phyloP scores from a whole-genome alignment of 2,888 invertebrate species.

The Epirrhoe alternata region DNA sequence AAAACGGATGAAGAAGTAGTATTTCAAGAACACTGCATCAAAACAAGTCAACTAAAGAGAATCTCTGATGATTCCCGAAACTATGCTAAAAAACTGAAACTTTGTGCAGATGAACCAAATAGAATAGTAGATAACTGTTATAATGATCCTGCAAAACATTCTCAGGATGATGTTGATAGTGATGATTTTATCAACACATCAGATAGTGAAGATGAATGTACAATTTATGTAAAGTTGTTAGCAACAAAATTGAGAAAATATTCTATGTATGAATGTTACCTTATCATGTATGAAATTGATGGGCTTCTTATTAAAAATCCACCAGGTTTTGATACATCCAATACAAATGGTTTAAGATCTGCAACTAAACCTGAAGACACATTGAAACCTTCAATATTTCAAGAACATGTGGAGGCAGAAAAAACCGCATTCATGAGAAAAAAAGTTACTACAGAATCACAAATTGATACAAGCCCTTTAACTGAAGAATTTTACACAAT shows the following conservation, averaged over 20 bases:
- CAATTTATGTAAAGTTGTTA: conserved; percentile 22
- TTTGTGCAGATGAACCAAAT: not conserved
- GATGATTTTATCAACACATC: conserved; percentile 12
- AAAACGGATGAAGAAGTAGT: not conserved
- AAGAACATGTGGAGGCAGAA: not conserved
- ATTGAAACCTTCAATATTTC: not conserved
- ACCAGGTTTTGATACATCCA: conserved; percentile 24
- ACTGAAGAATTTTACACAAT: conserved; percentile 1
- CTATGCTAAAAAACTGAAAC: not conserved
- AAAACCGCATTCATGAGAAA: not conserved
- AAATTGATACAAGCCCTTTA: not conserved
- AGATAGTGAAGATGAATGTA: conserved; percentile 12
- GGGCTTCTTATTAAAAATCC: conserved; percentile 25
- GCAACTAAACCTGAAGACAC: conserved; percentile 5
- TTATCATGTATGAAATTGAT: conserved; percentile 28
- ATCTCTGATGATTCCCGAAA: not conserved
- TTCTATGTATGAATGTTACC: conserved; percentile 23
- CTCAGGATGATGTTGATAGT: not conserved
- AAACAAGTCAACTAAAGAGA: conserved; percentile 1
- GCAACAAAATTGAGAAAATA: conserved; percentile 27
- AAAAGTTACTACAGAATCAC: conserved; percentile 5
- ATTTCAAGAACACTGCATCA: not conserved
- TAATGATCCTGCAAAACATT: conserved; percentile 8
- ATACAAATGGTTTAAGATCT: not conserved
- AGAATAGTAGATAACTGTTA: not conserved